A percentile compares a stretch with the other conserved stretches of the same genome.
Evolutionary conservation across 2,113 vertebrate genomes (phyloP).

Genomic region (Silurus asotus): DNA sequence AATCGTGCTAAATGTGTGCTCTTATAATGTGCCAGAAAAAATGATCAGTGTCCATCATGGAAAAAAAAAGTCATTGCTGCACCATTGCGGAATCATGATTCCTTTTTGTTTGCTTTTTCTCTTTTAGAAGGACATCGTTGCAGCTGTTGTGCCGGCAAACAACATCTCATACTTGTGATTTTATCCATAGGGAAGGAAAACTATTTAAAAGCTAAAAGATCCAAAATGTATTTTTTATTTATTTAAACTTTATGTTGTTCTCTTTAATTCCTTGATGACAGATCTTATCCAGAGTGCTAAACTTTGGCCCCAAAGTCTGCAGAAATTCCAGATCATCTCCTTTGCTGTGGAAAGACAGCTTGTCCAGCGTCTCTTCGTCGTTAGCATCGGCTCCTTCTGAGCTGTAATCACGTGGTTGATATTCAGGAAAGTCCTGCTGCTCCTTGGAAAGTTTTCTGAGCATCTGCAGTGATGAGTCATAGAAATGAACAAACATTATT

Average conservation of each 20-base stretch:
- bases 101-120: too few species aligned
- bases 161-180: too few species aligned
- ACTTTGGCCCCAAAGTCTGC: constrained; percentile 67
- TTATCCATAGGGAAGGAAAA: not conserved
- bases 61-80: too few species aligned
- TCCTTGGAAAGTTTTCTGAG: not conserved
- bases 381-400: constrained; percentile 69
- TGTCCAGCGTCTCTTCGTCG: constrained; percentile 58
- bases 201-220: not conserved
- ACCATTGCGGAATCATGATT: too few species aligned
- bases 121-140: too few species aligned
- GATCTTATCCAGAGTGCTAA: constrained; percentile 62
- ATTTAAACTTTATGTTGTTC: constrained; percentile 51
- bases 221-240: not conserved
- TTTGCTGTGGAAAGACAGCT: constrained; percentile 51
- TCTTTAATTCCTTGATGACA: constrained; percentile 46
- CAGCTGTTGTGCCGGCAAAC: too few species aligned
- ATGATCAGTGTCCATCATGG: too few species aligned
- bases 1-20: too few species aligned
- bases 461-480: constrained; percentile 59
- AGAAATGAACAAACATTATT: not conserved
- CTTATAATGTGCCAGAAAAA: too few species aligned
- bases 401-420: constrained; percentile 58
- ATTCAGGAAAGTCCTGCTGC: not conserved
- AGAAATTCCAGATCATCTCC: constrained; percentile 62